Percentiles rank a stretch among this genome's conserved stretches.
Evolutionary conservation across 2,113 vertebrate genomes (phyloP).

Genomic region (Xiphophorus maculatus): DNA sequence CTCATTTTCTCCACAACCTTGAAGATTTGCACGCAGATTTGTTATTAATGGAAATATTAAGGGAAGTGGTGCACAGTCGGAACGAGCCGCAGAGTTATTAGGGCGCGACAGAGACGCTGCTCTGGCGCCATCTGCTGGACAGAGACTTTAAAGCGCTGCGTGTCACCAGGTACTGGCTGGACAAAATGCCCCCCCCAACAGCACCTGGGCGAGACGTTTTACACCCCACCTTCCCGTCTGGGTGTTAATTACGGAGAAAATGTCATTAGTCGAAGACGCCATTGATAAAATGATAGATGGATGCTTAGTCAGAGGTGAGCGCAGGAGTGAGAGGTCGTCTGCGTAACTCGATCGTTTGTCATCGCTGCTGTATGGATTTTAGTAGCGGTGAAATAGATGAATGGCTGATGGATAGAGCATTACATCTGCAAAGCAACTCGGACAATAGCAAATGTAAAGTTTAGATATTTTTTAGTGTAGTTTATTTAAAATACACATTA

Average conservation of each 20-base stretch:
- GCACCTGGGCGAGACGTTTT: neutral
- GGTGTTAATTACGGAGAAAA: neutral
- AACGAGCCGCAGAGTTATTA: neutral
- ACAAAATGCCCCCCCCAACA: too few species aligned
- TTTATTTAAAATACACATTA: too few species aligned
- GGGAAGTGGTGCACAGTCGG: slow-evolving; percentile 9
- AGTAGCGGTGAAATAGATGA: neutral
- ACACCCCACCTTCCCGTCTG: neutral
- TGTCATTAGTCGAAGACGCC: neutral
- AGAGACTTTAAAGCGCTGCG: neutral
- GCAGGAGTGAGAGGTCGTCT: neutral
- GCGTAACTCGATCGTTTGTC: neutral
- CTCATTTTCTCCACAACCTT: neutral
- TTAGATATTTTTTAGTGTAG: too few species aligned
- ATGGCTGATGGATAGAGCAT: neutral
- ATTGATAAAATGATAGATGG: neutral
- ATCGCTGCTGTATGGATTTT: neutral
- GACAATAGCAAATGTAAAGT: too few species aligned
- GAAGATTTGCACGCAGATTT: slow-evolving; percentile 6
- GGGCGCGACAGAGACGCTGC: slow-evolving; percentile 5
- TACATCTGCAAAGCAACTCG: too few species aligned
- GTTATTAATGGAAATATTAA: slow-evolving; percentile 6
- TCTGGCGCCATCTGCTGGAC: slow-evolving; percentile 68
- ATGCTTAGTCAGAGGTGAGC: neutral
- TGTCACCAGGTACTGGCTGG: neutral